Base-by-base conservation (phyloP, 2,888 invertebrate species). In the Chrysolina haemoptera region DNA sequence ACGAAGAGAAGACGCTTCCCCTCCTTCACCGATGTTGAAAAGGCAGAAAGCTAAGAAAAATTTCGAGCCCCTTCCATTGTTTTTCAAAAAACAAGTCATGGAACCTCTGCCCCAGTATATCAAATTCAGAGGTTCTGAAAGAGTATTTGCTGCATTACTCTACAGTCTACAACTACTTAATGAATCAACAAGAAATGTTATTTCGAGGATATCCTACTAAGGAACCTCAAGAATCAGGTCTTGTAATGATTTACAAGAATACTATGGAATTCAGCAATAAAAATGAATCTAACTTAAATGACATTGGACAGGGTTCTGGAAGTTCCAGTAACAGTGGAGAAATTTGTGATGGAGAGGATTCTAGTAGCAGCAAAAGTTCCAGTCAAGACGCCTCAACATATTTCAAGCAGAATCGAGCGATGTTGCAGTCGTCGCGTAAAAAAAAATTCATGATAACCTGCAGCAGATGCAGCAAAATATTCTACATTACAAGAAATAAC, bases 121-220 rank as follows among this genome's bases (percentile, higher is more conserved):
- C 6, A 88, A 89, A 76, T 80, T 90, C 35, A 87, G 89, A 12
- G 80, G 91, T 43, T 84, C 86, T 8, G 91, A 93, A 81, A 87
- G 87, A 20, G 89, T 91, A 77, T 85, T 95, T 81, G 90, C 88
- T 62, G 87, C 89, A 65, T 89, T 91, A 59, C 87, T 95, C 64
- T 90, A 90, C 1, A 90, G 90, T 95, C 64, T 90, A 90, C 1
- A 90, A 90, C 71, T 93, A 94, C 86, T 84, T 92, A 20, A 89
- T 95, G 65, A 90, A 90, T 27, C 89, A 89, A 9, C 90, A 92
- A 79, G 90, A 92, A 74, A 89, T 94, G 87, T 89, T 91, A 79
- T 90, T 90, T 11, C 89, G 93, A 78, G 95, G 95, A 1, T 95
- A 93, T 83, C 95, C 96, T 0, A 88, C 94, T 9, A 91, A 92